These are phyloP conservation scores for Proterorhinus semilunaris DNA, from an alignment of 2,113 vertebrate genomes.

Conservation along the genomic window DNA sequence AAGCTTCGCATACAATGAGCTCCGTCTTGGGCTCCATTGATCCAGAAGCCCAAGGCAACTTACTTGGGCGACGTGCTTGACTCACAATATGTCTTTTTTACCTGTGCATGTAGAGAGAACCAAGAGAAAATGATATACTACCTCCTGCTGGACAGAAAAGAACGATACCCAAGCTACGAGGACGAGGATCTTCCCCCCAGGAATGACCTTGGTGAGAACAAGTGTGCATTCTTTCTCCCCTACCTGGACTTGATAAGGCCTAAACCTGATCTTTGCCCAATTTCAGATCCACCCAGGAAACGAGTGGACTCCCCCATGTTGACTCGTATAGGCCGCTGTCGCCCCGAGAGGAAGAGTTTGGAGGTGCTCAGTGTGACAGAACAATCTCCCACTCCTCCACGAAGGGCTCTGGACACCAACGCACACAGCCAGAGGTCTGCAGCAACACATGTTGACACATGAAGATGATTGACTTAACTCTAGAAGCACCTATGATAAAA, in stretches of 20 bases:
- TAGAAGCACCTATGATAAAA: too few species aligned
- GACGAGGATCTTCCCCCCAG: conserved; percentile 89
- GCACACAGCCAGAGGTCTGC: conserved; percentile 89
- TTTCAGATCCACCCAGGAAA: conserved; percentile 86
- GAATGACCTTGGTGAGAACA: conserved; percentile 84
- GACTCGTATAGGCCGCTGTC: conserved; percentile 85
- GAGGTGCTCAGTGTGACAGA: conserved; percentile 92
- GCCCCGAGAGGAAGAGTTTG: conserved; percentile 90
- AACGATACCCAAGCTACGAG: conserved; percentile 91
- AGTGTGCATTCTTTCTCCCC: neutral
- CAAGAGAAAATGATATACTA: conserved; percentile 97
- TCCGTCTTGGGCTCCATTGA: too few species aligned
- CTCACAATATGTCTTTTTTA: neutral
- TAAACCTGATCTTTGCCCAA: neutral
- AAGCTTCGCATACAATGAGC: too few species aligned
- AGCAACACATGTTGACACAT: neutral
- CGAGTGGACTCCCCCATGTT: conserved; percentile 92
- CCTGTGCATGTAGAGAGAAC: conserved; percentile 79
- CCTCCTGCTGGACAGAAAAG: conserved; percentile 89
- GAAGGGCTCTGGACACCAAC: conserved; percentile 86
- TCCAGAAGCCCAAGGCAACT: too few species aligned
- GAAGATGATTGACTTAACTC: too few species aligned
- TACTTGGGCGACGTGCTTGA: too few species aligned
- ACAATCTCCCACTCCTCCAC: conserved; percentile 87
- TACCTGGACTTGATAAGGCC: neutral